Evolutionary conservation across 1,140 invertebrate species (phyloP).

Genomic region (Leucophenga varia): DNA sequence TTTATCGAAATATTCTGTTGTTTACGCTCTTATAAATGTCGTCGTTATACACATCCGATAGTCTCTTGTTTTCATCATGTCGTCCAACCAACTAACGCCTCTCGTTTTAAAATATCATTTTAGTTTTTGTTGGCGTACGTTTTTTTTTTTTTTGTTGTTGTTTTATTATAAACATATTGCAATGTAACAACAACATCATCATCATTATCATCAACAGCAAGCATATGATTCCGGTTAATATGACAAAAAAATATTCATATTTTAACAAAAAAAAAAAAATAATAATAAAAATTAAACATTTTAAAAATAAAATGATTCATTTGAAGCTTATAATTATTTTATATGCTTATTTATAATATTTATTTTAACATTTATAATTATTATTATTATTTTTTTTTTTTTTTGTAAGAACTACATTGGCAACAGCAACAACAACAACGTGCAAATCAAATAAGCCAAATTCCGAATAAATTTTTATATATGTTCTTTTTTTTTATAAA

Average conservation of each 20-base stretch:
- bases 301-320: no score
- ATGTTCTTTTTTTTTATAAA: constrained; percentile 1
- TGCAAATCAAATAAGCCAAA: constrained; percentile 33
- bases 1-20: constrained; percentile 4
- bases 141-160: constrained; percentile 1
- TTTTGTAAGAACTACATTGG: no score
- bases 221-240: not conserved
- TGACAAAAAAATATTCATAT: no score
- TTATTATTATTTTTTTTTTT: no score
- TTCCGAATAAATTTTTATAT: not conserved
- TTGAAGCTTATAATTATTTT: not conserved
- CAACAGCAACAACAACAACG: constrained; percentile 38
- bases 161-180: constrained; percentile 1
- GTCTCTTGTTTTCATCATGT: constrained; percentile 1
- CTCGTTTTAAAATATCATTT: not conserved
- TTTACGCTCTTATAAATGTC: not conserved
- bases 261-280: not conserved
- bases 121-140: no score
- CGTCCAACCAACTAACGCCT: not conserved
- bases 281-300: not conserved
- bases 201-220: constrained; percentile 5
- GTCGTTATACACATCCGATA: no score
- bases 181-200: constrained; percentile 7
- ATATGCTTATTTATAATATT: no score
- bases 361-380: not conserved